A percentile compares a stretch with the other conserved stretches of the same genome.
These are phyloP conservation scores for Gymnoscelis rufifasciata DNA, from an alignment of 2,888 invertebrate genomes.

Conservation along the genomic window DNA sequence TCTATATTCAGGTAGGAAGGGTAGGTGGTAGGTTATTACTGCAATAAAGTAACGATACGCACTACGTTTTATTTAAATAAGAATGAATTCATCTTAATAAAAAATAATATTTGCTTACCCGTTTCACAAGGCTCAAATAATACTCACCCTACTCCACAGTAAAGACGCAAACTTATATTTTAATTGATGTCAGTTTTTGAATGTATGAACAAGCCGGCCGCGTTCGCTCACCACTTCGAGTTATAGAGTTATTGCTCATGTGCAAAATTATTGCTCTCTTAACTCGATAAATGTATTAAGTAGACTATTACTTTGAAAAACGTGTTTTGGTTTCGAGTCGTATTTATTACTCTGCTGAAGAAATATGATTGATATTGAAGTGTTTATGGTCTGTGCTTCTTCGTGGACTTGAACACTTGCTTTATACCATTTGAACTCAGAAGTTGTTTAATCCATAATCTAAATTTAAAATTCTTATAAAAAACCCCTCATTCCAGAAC, in stretches of 20 bases:
- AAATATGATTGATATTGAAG: neutral
- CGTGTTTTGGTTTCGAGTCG: constrained; percentile 2
- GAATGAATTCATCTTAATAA: no score
- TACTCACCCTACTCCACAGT: constrained; percentile 20
- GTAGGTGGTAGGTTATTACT: no score
- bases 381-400: no score
- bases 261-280: constrained; percentile 16
- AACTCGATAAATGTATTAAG: constrained; percentile 65
- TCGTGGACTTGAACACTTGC: no score
- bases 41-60: no score
- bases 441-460: no score
- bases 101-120: no score
- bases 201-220: constrained; percentile 61
- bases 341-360: constrained; percentile 4
- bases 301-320: constrained; percentile 54
- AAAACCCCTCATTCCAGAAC: no score
- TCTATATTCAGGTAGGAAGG: no score
- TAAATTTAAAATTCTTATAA: no score
- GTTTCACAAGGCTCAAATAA: neutral
- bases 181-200: constrained; percentile 75
- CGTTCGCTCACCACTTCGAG: constrained; percentile 52
- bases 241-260: constrained; percentile 53
- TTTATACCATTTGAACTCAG: no score
- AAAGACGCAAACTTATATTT: constrained; percentile 36
- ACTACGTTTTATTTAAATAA: no score